phyloP scores from a whole-genome alignment of 2,797 vertebrate genomes.

The Staurois parvus region DNA sequence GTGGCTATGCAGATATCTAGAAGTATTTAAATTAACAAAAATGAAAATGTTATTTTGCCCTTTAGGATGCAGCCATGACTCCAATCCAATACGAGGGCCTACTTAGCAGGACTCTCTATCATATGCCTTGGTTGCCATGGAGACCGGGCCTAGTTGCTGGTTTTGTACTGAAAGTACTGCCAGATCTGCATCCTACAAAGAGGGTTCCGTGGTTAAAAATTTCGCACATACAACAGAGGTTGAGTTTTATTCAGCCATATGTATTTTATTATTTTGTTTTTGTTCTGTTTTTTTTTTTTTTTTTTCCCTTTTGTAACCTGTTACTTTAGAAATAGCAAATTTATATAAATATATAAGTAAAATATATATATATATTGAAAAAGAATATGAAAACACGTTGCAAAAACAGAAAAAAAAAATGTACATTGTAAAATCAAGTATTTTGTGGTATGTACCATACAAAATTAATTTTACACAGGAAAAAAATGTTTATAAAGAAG shows the following conservation, averaged over 20 bases:
- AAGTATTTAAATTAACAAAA: conserved; percentile 30
- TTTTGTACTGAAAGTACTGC: conserved; percentile 3
- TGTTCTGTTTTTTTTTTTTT: conserved; percentile 66
- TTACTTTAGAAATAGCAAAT: conserved; percentile 83
- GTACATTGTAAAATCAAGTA: conserved; percentile 82
- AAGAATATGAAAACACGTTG: conserved; percentile 56
- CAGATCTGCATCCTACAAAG: conserved; percentile 58
- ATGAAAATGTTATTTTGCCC: conserved; percentile 13
- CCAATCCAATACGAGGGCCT: background rate
- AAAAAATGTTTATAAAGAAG: conserved; percentile 90
- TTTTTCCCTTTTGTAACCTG: conserved; percentile 82
- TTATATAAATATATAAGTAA: conserved; percentile 79
- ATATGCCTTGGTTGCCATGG: conserved; percentile 27
- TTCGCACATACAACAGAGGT: conserved; percentile 78
- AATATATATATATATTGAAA: conserved; percentile 58
- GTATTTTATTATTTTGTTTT: conserved; percentile 75
- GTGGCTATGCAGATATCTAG: conserved; percentile 58
- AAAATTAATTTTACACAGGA: conserved; percentile 93
- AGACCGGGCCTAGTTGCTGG: conserved; percentile 19
- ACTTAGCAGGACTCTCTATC: background rate
- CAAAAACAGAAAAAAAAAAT: conserved; percentile 65
- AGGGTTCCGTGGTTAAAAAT: conserved; percentile 70
- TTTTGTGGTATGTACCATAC: conserved; percentile 96
- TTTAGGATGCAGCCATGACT: conserved; percentile 22
- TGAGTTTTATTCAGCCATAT: conserved; percentile 91